Percentiles rank a stretch among this genome's conserved stretches.
Conservation (phyloP, 23 tunicate genomes). For the Styela plicata region DNA sequence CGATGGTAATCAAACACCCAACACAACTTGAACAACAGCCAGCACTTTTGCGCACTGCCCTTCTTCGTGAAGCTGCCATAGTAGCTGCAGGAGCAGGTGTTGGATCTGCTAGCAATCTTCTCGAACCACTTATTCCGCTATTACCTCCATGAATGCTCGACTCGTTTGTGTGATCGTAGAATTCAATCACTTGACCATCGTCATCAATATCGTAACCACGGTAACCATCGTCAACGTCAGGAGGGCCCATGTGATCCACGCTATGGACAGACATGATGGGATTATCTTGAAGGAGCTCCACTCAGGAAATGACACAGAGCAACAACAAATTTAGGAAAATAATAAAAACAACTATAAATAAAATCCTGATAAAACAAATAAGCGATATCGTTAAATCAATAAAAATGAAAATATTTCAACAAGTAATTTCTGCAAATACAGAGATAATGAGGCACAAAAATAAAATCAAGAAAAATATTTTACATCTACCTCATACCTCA, state of each 20-base stretch:
- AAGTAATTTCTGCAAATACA: not conserved
- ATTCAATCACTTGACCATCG: conserved; percentile 81
- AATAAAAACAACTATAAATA: not conserved
- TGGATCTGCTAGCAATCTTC: not conserved
- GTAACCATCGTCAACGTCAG: conserved; percentile 39
- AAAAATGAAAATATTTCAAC: not conserved
- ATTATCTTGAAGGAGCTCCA: too few relatives aligned
- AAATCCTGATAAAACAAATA: not conserved
- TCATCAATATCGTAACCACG: conserved; percentile 79
- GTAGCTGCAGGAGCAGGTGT: not conserved
- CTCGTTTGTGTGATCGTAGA: conserved; percentile 73
- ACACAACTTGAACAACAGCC: conserved; percentile 94
- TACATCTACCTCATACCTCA: too few relatives aligned
- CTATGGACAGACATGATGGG: conserved; percentile 75
- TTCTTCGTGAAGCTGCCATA: not conserved
- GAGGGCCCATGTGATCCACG: conserved; percentile 51
- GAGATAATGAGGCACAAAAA: not conserved
- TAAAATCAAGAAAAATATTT: not conserved
- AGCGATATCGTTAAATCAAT: not conserved
- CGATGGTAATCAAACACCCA: conserved; percentile 54
- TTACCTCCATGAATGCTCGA: conserved; percentile 37
- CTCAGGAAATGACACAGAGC: too few relatives aligned
- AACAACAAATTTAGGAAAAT: too few relatives aligned
- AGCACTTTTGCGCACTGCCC: conserved; percentile 17
- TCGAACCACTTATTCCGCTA: conserved; percentile 17